These are phyloP conservation scores for Drosophila arizonae DNA, from an alignment of 1,140 invertebrate species.

Conservation along the genomic window DNA sequence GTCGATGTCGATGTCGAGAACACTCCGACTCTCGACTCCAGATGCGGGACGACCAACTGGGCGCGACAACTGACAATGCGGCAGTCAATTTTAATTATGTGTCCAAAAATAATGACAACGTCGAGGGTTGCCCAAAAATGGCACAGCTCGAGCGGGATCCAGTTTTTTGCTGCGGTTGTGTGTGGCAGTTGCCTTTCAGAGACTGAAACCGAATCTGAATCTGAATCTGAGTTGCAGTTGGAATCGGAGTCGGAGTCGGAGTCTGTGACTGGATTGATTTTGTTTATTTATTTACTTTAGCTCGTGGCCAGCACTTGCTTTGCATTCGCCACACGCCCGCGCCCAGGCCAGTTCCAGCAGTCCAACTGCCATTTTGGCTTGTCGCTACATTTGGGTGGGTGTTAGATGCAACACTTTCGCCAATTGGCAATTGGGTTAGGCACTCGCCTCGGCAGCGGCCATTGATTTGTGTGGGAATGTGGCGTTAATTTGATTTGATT, in stretches of 20 bases:
- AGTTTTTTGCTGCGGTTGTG: constrained; percentile 67
- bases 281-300: constrained; percentile 33
- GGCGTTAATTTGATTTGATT: constrained; percentile 79
- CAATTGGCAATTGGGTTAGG: constrained; percentile 56
- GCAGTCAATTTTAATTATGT: constrained; percentile 82
- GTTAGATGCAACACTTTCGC: constrained; percentile 77
- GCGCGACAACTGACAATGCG: constrained; percentile 74
- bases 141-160: constrained; percentile 29
- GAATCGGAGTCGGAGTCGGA: constrained; percentile 10
- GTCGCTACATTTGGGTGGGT: constrained; percentile 68
- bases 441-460: constrained; percentile 33
- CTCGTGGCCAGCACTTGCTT: constrained; percentile 51
- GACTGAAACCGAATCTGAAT: constrained; percentile 40
- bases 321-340: constrained; percentile 52
- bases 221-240: constrained; percentile 21
- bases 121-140: constrained; percentile 73
- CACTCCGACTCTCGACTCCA: constrained; percentile 7
- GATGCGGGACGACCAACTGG: constrained; percentile 56
- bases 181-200: constrained; percentile 51
- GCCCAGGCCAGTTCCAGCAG: constrained; percentile 41
- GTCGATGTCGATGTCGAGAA: constrained; percentile 42
- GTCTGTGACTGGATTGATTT: constrained; percentile 38
- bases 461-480: constrained; percentile 80
- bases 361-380: constrained; percentile 53
- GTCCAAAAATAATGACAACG: constrained; percentile 73